These are phyloP conservation scores for Nasalis larvatus DNA, from an alignment of 2,113 vertebrate genomes.

Conservation along the genomic window DNA sequence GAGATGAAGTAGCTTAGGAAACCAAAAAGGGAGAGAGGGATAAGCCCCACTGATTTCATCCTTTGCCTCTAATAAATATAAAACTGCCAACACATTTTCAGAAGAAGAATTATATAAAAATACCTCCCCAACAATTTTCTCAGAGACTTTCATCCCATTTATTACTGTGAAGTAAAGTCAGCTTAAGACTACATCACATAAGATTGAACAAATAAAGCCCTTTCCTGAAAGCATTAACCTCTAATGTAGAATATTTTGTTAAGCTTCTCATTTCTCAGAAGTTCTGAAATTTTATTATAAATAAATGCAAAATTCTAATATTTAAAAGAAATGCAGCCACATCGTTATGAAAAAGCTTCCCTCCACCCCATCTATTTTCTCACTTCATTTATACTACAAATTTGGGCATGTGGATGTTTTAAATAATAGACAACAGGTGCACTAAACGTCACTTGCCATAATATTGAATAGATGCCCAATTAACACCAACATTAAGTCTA, in stretches of 20 bases:
- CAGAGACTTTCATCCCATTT: not conserved
- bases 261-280: constrained; percentile 21
- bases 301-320: not conserved
- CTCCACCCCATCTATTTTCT: not conserved
- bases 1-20: not conserved
- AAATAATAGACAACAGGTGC: not conserved
- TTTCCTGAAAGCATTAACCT: not conserved
- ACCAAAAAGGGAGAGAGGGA: not conserved
- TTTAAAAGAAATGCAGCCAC: constrained; percentile 48
- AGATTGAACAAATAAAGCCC: not conserved
- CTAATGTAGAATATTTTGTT: constrained; percentile 15
- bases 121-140: not conserved
- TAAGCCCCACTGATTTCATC: not conserved
- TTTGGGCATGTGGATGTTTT: not conserved
- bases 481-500: constrained; percentile 8
- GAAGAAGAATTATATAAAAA: not conserved
- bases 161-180: not conserved
- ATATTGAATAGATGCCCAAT: not conserved
- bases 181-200: not conserved
- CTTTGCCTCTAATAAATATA: not conserved
- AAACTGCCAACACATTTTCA: not conserved
- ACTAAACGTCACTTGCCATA: not conserved
- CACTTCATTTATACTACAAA: not conserved
- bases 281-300: not conserved
- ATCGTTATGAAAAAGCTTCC: constrained; percentile 11